phyloP scores from a whole-genome alignment of 2,888 invertebrate species.

The Ophonus ardosiacus region DNA sequence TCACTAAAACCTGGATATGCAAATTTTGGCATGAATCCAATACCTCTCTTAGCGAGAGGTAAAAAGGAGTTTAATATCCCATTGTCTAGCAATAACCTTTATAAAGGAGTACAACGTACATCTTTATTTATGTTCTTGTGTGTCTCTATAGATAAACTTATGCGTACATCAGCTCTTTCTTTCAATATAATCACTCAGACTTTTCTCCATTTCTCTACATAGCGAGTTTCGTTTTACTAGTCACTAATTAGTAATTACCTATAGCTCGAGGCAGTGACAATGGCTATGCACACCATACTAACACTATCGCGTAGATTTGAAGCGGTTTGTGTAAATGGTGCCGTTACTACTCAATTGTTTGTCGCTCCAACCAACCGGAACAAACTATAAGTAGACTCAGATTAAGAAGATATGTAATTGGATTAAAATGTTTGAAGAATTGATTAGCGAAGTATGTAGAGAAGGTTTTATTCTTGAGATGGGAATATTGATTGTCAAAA shows the following conservation, averaged over 20 bases:
- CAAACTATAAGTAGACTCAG: neutral
- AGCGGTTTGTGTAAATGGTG: neutral
- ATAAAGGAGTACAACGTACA: neutral
- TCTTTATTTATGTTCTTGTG: neutral
- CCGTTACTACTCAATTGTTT: neutral
- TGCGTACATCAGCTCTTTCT: neutral
- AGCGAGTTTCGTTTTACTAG: slow-evolving; percentile 3
- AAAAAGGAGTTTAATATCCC: too few relatives aligned
- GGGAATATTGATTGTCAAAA: too few relatives aligned
- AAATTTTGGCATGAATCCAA: too few relatives aligned
- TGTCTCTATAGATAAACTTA: neutral
- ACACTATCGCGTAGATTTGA: neutral
- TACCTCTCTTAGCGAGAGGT: too few relatives aligned
- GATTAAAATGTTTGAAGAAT: neutral
- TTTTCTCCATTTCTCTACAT: neutral
- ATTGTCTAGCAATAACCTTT: too few relatives aligned
- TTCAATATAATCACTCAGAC: neutral
- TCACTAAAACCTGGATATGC: too few relatives aligned
- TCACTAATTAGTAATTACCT: too few relatives aligned
- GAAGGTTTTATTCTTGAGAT: too few relatives aligned
- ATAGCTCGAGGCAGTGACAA: neutral
- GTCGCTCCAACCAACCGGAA: neutral
- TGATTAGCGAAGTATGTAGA: neutral
- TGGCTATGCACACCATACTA: too few relatives aligned
- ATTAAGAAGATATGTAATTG: neutral